phyloP scores from a whole-genome alignment of 2,888 invertebrate species.

The Andrena haemorrhoa region DNA sequence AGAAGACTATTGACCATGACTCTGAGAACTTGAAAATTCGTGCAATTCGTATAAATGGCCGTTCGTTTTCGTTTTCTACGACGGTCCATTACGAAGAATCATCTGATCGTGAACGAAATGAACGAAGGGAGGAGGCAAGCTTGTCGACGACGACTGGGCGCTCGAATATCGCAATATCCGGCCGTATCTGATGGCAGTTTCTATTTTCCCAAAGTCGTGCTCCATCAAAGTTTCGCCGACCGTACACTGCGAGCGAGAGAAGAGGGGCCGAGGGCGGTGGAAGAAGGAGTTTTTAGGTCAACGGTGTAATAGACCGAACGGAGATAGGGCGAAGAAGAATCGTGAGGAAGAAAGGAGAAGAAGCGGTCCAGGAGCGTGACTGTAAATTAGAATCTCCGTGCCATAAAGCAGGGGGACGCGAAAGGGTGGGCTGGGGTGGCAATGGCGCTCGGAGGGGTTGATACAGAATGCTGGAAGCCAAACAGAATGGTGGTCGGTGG shows the following conservation, averaged over 20 bases:
- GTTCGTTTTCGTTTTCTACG: not conserved
- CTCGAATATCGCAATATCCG: slow-evolving; percentile 70
- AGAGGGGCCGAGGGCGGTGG: not conserved
- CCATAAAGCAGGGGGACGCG: slow-evolving; percentile 49
- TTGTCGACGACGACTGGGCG: slow-evolving; percentile 33
- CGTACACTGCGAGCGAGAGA: slow-evolving; percentile 33
- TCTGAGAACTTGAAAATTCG: not conserved
- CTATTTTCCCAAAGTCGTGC: slow-evolving; percentile 69
- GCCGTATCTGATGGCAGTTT: slow-evolving; percentile 68
- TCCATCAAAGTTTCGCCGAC: slow-evolving; percentile 68
- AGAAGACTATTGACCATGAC: no score
- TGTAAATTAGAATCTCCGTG: slow-evolving; percentile 68
- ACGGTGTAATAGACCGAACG: slow-evolving; percentile 23
- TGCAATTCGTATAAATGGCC: not conserved
- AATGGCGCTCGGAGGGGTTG: slow-evolving; percentile 27
- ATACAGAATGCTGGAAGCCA: slow-evolving; percentile 21
- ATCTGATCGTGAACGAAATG: slow-evolving; percentile 26
- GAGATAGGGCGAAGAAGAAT: slow-evolving; percentile 8
- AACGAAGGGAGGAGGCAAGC: slow-evolving; percentile 4
- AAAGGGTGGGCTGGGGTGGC: slow-evolving; percentile 35
- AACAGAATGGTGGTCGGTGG: slow-evolving; percentile 12
- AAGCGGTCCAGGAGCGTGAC: slow-evolving; percentile 49
- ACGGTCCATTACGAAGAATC: slow-evolving; percentile 25
- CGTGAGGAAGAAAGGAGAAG: slow-evolving; percentile 24
- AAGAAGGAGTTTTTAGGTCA: slow-evolving; percentile 43